These are phyloP conservation scores for Drosophila anceps DNA, from an alignment of 2,888 invertebrate species.

Conservation along the genomic window DNA sequence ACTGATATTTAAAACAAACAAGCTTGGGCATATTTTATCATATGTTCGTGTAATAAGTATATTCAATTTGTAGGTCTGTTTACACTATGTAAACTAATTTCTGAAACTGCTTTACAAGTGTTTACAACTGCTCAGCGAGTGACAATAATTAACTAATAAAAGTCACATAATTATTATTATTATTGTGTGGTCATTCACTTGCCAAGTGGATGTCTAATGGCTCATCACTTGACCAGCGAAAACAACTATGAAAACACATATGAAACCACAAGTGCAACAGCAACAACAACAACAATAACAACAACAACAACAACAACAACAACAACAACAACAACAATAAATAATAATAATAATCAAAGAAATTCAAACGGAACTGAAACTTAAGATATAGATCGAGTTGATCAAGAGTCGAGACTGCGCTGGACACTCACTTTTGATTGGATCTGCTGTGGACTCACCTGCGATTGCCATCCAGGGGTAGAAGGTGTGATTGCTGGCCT, in stretches of 20 bases:
- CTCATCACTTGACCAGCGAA: constrained; percentile 43
- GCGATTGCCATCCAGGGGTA: constrained; percentile 99
- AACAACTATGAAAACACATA: constrained; percentile 51
- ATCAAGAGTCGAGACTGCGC: constrained; percentile 21
- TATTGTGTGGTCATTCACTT: constrained; percentile 6
- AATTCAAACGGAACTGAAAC: constrained; percentile 21
- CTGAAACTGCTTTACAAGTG: constrained; percentile 11
- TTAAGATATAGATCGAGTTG: constrained; percentile 16
- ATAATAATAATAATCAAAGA: constrained; percentile 9
- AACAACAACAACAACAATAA: not conserved
- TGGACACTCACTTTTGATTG: constrained; percentile 76
- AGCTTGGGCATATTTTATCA: not conserved
- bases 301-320: constrained; percentile 1
- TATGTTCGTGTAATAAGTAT: no score
- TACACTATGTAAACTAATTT: not conserved
- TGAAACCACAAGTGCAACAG: constrained; percentile 12
- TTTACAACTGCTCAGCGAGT: not conserved
- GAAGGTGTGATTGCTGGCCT: constrained; percentile 96
- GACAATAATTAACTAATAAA: constrained; percentile 8
- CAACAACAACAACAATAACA: constrained; percentile 27
- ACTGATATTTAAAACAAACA: not conserved
- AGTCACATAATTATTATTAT: constrained; percentile 21
- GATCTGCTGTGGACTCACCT: constrained; percentile 89
- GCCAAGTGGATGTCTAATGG: constrained; percentile 33
- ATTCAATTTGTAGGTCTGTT: not conserved